Evolutionary conservation across 1,140 invertebrate genomes (phyloP), one percentile per base, ranked within the genome.

Genomic region (Limonius californicus): DNA sequence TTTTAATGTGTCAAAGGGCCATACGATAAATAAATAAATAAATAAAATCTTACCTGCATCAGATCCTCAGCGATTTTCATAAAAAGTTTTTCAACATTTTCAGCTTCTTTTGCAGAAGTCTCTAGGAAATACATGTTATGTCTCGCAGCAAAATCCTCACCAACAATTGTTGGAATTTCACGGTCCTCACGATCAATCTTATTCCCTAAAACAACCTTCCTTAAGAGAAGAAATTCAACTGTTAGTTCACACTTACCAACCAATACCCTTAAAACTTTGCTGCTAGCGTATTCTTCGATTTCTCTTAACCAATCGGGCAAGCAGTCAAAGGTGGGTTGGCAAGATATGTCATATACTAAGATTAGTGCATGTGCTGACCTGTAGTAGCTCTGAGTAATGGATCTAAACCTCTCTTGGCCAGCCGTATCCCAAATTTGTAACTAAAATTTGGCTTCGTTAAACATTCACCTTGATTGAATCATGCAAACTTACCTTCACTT

Each of bases 341-440:
- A 96, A 72, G 93, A 95, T 69, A 99, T 96, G 80, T 99, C 97
- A 79, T 97, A 99, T 15, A 98, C 95, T 65, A 99, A 83, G 67
- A 99, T 97, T 42, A 99, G 83, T 23, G 95, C 96, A 82, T 99
- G 95, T 23, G 96, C 97, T 65, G 95, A 97, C 72, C 96, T 83
- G 78, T 99, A 99, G 79, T 99, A 99, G 76, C 94, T 97, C 79
- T 98, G 94, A 7, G 97, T 99, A 65, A 98, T 97, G 3, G 96
- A 98, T 62, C 97, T 85, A 79, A 99, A 99, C 69, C 95, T 82
- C 78, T 99, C 96, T 77, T 99, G 97, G 0, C 97, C 95, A 12
- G 94, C 95, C 32, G 94, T 97, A 76, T 99, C 96, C 95, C 95
- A 98, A 72, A 99, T 97, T 85, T 97, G 94, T 62, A 99, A 83